These are phyloP conservation scores for Colostygia pectinataria DNA, from an alignment of 2,888 invertebrate species.

Conservation along the genomic window DNA sequence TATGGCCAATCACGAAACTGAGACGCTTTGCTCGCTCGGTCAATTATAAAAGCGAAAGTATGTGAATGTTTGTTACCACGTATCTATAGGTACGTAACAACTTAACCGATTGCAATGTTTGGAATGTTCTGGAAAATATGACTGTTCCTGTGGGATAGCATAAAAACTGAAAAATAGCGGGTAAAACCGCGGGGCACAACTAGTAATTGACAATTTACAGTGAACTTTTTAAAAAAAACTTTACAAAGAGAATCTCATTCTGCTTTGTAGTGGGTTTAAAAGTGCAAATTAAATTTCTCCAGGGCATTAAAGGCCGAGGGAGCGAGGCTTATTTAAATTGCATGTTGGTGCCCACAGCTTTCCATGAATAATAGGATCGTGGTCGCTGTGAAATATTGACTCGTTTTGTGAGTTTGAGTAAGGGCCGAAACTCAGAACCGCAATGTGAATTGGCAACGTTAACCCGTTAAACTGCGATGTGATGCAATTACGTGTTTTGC, in stretches of 20 bases:
- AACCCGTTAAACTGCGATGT: too few relatives aligned
- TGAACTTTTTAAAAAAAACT: slow-evolving; percentile 14
- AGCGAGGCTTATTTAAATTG: slow-evolving; percentile 60
- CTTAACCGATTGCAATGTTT: too few relatives aligned
- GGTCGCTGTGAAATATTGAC: slow-evolving; percentile 36
- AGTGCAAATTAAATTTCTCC: slow-evolving; percentile 69
- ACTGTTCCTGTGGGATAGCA: too few relatives aligned
- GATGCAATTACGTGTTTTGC: too few relatives aligned
- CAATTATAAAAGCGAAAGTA: too few relatives aligned
- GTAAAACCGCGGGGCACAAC: neutral
- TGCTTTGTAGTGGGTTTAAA: slow-evolving; percentile 51
- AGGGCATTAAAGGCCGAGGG: slow-evolving; percentile 49
- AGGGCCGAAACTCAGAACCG: too few relatives aligned
- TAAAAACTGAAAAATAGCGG: neutral
- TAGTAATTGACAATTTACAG: neutral
- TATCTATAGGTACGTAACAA: too few relatives aligned
- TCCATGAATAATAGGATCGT: slow-evolving; percentile 59
- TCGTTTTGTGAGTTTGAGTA: slow-evolving; percentile 1
- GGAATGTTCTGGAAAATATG: too few relatives aligned
- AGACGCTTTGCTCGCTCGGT: too few relatives aligned
- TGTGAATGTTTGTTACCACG: too few relatives aligned
- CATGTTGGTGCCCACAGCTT: slow-evolving; percentile 48
- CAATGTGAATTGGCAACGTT: too few relatives aligned
- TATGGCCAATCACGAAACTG: too few relatives aligned
- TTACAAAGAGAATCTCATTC: slow-evolving; percentile 40